These are phyloP conservation scores for Rhea americana DNA, from an alignment of 2,113 vertebrate species.

Conservation along the genomic window DNA sequence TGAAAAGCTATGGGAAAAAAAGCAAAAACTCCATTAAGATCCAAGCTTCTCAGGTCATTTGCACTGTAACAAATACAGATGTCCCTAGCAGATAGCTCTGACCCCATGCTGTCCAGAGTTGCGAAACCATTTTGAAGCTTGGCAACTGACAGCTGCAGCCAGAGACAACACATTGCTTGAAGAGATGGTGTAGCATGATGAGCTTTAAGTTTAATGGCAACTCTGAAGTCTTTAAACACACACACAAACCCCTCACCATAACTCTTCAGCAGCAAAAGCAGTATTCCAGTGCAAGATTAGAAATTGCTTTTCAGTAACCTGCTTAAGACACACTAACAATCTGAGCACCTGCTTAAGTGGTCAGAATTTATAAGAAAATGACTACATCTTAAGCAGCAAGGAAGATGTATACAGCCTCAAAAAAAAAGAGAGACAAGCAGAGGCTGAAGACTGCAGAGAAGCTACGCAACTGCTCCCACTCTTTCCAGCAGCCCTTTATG, in stretches of 20 bases:
- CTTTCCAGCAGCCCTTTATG: neutral
- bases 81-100: neutral
- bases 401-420: neutral
- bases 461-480: neutral
- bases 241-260: neutral
- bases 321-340: neutral
- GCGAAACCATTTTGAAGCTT: neutral
- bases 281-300: neutral
- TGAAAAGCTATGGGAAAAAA: neutral
- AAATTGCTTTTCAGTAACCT: neutral
- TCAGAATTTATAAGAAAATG: neutral
- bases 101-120: neutral
- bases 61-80: accelerated
- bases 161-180: neutral
- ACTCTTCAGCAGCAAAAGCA: neutral
- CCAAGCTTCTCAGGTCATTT: neutral
- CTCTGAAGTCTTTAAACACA: neutral
- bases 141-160: too few relatives aligned
- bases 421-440: neutral
- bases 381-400: neutral
- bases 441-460: neutral
- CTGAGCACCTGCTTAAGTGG: neutral
- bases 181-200: neutral
- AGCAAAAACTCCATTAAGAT: neutral
- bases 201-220: neutral